Evolutionary conservation across 2,888 invertebrate genomes (phyloP).

Genomic region (Rhagium mordax): DNA sequence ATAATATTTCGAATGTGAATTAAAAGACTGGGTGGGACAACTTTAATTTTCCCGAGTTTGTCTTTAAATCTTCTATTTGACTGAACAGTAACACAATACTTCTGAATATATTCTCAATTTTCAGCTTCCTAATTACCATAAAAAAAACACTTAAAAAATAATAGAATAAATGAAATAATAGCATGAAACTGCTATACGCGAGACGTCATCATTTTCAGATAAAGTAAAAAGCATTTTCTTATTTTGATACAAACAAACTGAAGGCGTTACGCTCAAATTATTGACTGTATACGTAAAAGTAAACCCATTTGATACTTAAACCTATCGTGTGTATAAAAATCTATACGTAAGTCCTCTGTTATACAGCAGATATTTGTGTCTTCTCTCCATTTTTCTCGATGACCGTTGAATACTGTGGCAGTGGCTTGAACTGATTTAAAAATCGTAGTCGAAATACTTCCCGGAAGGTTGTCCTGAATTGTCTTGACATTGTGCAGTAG

Average conservation of each 20-base stretch:
- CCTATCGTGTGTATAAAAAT: background rate
- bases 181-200: too few species aligned
- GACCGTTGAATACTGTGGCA: constrained; percentile 44
- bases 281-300: background rate
- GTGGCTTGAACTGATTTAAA: constrained; percentile 44
- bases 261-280: background rate
- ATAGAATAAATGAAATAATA: too few species aligned
- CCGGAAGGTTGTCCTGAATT: constrained; percentile 88
- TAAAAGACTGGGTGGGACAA: too few species aligned
- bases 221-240: too few species aligned
- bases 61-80: too few species aligned
- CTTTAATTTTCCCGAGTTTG: too few species aligned
- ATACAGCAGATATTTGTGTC: constrained; percentile 53
- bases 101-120: too few species aligned
- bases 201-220: too few species aligned
- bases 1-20: too few species aligned
- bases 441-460: constrained; percentile 77
- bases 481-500: constrained; percentile 95
- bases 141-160: too few species aligned
- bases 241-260: background rate
- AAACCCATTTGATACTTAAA: background rate
- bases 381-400: constrained; percentile 49
- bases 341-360: constrained; percentile 28
- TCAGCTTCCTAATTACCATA: too few species aligned
- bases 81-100: too few species aligned